Base-by-base conservation (phyloP, 2,888 invertebrate species). In the Laothoe populi region DNA sequence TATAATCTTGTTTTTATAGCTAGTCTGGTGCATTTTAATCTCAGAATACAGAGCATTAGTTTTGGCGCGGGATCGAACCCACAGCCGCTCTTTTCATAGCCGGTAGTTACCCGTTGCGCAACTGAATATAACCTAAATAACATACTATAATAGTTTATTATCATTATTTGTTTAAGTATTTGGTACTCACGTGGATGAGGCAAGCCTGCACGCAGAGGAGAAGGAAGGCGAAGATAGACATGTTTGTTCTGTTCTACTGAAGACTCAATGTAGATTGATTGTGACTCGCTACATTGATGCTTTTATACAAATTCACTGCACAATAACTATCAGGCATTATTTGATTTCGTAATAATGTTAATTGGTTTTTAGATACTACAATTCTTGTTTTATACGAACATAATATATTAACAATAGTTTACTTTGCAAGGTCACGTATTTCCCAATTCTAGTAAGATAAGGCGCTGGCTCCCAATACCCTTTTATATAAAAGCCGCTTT, bases 181-280 rank as follows among this genome's bases (percentile, higher is more conserved):
- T 16, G 11, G 11, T 23, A 62, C 58, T 71, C 65, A 79, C 79
- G 70, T 78, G 76, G 53, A 78, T 63, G 66, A 81, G 69, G 67
- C 74, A 73, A 66, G 72, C 77, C 65, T 79, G 80, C 49, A 74
- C 61, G 73, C 74, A 78, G 53, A 80, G 64, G 7, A 74, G 42
- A 7, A 76, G 31, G 40, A 78, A 67, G 21, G 73, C 64, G 59
- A 75, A 70, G 44, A 70, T 63, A 62, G 73, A 77, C 82, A 82
- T 82, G 64, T 64, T 78, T n/a, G 16, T 48, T 60, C 24, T 46
- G 21, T 46, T 57, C 24, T 45, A 24, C 13, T 49, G 19, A n/a
- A n/a, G n/a, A n/a, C n/a, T 63, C 49, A 64, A 63, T 59, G 44
- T 4, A 60, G 40, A 65, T 62, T 64, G 61, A 57, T 11, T 40